Base-by-base conservation (phyloP, 2,888 invertebrate genomes). In the Operophtera brumata region DNA sequence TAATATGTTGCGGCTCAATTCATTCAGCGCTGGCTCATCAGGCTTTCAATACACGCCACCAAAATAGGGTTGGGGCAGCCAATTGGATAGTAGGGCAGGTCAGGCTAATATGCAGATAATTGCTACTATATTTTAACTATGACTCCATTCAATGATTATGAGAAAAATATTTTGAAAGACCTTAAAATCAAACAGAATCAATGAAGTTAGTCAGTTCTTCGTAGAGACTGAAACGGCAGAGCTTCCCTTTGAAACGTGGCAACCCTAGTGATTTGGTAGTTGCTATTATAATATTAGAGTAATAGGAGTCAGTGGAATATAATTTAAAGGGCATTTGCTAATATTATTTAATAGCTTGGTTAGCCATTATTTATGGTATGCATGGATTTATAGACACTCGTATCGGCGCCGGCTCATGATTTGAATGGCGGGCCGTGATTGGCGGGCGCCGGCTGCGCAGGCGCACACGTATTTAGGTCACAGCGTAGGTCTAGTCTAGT, bases 391-490 rank as follows among this genome's bases (percentile, higher is more conserved):
- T 81, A 77, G 76, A 69, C 66, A 69, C 67, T 67, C 69, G 75
- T 73, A 77, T 73, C 77, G 87, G 86, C 86, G 88, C 87, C 88
- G 77, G 78, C 71, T 70, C 70, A 68, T 74, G 82, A 81, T 84
- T 82, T 80, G 82, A 85, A 84, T 80, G 80, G 80, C 77, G 79
- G 71, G 67, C 60, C 78, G 71, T 83, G 84, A 86, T 87, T 86
- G 87, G 86, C 82, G 77, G 80, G 77, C 78, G 82, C 84, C 84
- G 80, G 82, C 74, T 80, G 77, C 78, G 84, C 86, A 70, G 81
- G 78, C 84, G 82, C 80, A 64, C 67, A 68, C 70, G 77, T 78
- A 88, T 88, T 82, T 88, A 77, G 89, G 89, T 86, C 89, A 84
- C 73, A 73, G 84, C 81, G 86, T 87, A 82, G 87, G 86, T 76